Evolutionary conservation across 2,797 vertebrate species (phyloP).

Genomic region (Lacerta bilineata): DNA sequence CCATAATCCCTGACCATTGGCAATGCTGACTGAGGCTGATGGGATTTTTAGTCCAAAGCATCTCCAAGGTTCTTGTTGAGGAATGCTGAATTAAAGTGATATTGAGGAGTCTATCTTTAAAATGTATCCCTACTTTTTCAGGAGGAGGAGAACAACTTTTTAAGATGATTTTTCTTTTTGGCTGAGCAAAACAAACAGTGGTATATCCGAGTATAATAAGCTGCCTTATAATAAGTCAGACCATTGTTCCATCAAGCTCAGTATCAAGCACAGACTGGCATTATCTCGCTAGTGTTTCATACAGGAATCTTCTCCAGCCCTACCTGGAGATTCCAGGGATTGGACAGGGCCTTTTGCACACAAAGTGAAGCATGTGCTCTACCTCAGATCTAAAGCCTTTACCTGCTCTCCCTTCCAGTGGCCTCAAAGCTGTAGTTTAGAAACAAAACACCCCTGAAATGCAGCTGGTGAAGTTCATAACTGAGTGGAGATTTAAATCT

Average conservation of each 20-base stretch:
- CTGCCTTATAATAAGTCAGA: neutral
- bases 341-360: neutral
- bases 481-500: neutral
- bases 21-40: no score
- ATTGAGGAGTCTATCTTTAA: neutral
- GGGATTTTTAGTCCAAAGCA: no score
- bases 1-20: no score
- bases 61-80: no score
- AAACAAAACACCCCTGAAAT: neutral
- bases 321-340: neutral
- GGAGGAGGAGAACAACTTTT: neutral
- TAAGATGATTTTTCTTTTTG: neutral
- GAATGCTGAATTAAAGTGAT: neutral
- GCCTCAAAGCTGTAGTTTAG: neutral
- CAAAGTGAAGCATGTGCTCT: neutral
- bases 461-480: neutral
- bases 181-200: no score
- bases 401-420: neutral
- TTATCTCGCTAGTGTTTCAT: neutral
- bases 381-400: neutral
- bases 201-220: no score
- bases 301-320: neutral
- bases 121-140: neutral
- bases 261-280: neutral
- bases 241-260: neutral